phyloP scores from a whole-genome alignment of 2,797 vertebrate genomes.

The Corythornis leucogaster region DNA sequence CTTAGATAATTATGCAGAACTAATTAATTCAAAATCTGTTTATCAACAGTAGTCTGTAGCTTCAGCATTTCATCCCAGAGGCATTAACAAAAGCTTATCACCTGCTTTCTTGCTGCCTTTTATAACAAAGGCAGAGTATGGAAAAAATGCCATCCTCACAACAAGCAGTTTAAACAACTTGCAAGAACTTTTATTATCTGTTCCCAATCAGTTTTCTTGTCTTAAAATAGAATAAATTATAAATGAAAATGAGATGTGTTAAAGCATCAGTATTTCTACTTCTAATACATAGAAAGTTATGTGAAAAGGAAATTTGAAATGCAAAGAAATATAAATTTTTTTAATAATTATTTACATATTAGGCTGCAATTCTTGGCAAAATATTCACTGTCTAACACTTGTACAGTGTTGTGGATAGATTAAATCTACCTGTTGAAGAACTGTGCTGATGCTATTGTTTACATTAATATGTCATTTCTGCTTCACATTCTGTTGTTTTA shows the following conservation, averaged over 20 bases:
- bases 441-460: background rate
- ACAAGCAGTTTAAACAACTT: conserved; percentile 64
- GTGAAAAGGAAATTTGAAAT: background rate
- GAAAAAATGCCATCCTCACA: conserved; percentile 63
- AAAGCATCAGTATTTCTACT: conserved; percentile 21
- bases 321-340: background rate
- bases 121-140: conserved; percentile 70
- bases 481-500: background rate
- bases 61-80: conserved; percentile 74
- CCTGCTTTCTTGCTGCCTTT: conserved; percentile 75
- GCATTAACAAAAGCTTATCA: conserved; percentile 81
- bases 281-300: background rate
- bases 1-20: conserved; percentile 80
- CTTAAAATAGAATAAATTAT: conserved; percentile 66
- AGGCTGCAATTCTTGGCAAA: background rate
- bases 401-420: background rate
- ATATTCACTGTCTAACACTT: background rate
- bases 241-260: conserved; percentile 54
- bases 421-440: background rate
- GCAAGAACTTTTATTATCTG: conserved; percentile 69
- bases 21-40: conserved; percentile 84
- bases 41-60: conserved; percentile 79
- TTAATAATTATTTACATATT: background rate
- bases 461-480: background rate
- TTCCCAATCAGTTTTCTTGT: conserved; percentile 64